Percentiles rank a stretch among this genome's conserved stretches.
These are phyloP conservation scores for Diabrotica balteata DNA, from an alignment of 2,888 invertebrate species.

Conservation along the genomic window DNA sequence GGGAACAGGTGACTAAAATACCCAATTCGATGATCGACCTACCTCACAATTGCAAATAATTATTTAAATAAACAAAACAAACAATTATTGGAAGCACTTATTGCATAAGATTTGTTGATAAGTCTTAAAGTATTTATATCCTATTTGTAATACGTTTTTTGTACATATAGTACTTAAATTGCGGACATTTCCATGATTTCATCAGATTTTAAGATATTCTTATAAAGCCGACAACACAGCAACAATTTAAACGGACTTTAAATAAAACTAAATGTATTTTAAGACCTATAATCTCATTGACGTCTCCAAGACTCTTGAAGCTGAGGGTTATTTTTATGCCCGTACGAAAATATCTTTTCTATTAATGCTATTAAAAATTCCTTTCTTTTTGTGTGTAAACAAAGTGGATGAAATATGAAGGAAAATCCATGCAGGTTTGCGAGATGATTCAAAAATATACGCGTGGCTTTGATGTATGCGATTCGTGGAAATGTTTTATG, in stretches of 20 bases:
- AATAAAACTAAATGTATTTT: slow-evolving; percentile 34
- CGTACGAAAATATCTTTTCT: slow-evolving; percentile 7
- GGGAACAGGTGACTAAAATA: too few relatives aligned
- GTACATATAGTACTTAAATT: too few relatives aligned
- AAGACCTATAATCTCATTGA: slow-evolving; percentile 31
- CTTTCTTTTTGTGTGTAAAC: slow-evolving; percentile 16
- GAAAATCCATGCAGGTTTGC: slow-evolving; percentile 4
- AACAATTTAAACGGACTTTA: slow-evolving; percentile 15
- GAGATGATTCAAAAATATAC: slow-evolving; percentile 8
- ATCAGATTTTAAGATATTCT: too few relatives aligned
- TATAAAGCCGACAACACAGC: slow-evolving; percentile 2
- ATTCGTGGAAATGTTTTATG: too few relatives aligned
- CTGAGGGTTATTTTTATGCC: slow-evolving; percentile 10
- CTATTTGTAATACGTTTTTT: too few relatives aligned
- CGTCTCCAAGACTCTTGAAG: slow-evolving; percentile 14
- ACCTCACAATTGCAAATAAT: too few relatives aligned
- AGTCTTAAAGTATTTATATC: too few relatives aligned
- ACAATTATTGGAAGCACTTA: too few relatives aligned
- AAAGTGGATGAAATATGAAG: slow-evolving; percentile 10
- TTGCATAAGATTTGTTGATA: too few relatives aligned
- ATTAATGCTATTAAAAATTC: slow-evolving; percentile 4
- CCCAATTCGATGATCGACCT: too few relatives aligned
- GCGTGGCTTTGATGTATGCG: not conserved
- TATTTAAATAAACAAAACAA: too few relatives aligned
- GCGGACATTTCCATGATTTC: too few relatives aligned